Percentiles rank a stretch among this genome's conserved stretches.
These are phyloP conservation scores for Forbesichthys agassizii DNA, from an alignment of 2,113 vertebrate species.

Conservation along the genomic window DNA sequence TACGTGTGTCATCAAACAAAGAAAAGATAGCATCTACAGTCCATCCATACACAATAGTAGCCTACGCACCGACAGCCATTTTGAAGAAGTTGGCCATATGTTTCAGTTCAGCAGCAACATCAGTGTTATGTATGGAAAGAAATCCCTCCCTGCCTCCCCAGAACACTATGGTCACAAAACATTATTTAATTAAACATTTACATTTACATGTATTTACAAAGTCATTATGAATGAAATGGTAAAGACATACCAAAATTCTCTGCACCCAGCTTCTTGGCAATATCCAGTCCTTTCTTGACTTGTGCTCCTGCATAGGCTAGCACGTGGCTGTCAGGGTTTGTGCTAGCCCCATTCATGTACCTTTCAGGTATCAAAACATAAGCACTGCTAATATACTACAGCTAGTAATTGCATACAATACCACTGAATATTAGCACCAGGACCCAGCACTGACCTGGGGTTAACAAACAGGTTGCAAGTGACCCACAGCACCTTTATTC, in stretches of 20 bases:
- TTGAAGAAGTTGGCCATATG: constrained; percentile 74
- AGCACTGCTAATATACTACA: neutral
- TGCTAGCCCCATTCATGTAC: constrained; percentile 73
- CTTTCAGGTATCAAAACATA: constrained; percentile 27
- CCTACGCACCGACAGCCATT: constrained; percentile 67
- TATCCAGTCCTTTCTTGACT: constrained; percentile 70
- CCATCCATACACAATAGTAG: neutral
- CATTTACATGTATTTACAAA: neutral
- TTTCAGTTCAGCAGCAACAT: constrained; percentile 64
- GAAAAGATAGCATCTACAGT: neutral
- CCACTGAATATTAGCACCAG: neutral
- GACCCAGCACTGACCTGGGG: constrained; percentile 46
- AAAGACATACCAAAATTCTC: constrained; percentile 65
- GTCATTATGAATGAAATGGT: neutral
- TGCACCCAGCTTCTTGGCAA: constrained; percentile 70
- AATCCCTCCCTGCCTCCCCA: constrained; percentile 74
- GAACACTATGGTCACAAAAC: constrained; percentile 57
- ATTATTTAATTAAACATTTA: neutral
- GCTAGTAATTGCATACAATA: neutral
- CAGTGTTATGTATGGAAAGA: constrained; percentile 62
- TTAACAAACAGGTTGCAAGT: constrained; percentile 75
- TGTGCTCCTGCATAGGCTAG: constrained; percentile 67
- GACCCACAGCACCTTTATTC: constrained; percentile 72
- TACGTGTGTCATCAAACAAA: neutral
- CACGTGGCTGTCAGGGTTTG: constrained; percentile 70